Conservation (phyloP, 1,140 invertebrate species). For the Notospermus geniculatus region DNA sequence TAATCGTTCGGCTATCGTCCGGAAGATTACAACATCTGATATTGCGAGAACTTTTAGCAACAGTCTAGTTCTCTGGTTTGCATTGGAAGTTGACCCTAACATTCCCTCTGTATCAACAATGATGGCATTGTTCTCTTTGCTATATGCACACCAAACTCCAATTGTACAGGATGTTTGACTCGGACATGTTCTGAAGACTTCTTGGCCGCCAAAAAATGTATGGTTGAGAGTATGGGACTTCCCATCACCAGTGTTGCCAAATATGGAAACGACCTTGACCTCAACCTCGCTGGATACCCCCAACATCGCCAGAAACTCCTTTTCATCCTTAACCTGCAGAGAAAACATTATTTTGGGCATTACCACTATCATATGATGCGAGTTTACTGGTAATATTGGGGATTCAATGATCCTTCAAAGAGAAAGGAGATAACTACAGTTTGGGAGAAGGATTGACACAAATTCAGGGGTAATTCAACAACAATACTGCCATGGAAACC, state of each 20-base stretch:
- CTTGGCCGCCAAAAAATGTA: slow-evolving; percentile 72
- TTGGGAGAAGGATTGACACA: too few species aligned
- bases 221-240: slow-evolving; percentile 82
- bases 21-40: slow-evolving; percentile 79
- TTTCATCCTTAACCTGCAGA: slow-evolving; percentile 43
- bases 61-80: slow-evolving; percentile 71
- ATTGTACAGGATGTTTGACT: slow-evolving; percentile 74
- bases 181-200: slow-evolving; percentile 73
- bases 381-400: too few species aligned
- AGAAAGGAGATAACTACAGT: background rate
- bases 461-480: too few species aligned
- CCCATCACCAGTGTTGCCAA: slow-evolving; percentile 84
- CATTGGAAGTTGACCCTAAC: slow-evolving; percentile 65
- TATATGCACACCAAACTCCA: slow-evolving; percentile 78
- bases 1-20: slow-evolving; percentile 73
- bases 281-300: slow-evolving; percentile 38
- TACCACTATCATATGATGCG: too few species aligned
- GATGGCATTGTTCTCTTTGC: slow-evolving; percentile 65
- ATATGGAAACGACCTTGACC: slow-evolving; percentile 84
- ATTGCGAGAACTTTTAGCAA: slow-evolving; percentile 76
- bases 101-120: slow-evolving; percentile 81
- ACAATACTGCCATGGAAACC: too few species aligned
- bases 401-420: background rate
- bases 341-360: too few species aligned
- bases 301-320: slow-evolving; percentile 52